Conservation (phyloP, 2,888 invertebrate species). For the Dasysyrphus tricinctus region DNA sequence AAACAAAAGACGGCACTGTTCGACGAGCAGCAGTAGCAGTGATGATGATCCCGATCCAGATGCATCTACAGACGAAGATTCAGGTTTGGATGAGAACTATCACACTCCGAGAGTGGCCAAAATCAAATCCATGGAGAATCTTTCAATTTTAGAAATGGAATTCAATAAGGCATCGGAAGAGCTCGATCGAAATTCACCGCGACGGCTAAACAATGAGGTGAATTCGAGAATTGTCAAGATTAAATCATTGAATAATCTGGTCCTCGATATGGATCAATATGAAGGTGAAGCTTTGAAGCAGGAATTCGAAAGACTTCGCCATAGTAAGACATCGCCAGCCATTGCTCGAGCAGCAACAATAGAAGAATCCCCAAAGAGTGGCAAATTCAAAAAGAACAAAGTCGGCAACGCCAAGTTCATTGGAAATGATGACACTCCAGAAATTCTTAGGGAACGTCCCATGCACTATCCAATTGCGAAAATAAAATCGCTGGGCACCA, state of each 20-base stretch:
- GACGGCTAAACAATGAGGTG: conserved; percentile 80
- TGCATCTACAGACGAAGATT: conserved; percentile 80
- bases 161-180: conserved; percentile 82
- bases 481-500: conserved; percentile 83
- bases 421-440: conserved; percentile 81
- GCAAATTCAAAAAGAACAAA: conserved; percentile 81
- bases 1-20: conserved; percentile 77
- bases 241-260: conserved; percentile 82
- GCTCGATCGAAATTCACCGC: conserved; percentile 82
- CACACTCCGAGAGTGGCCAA: conserved; percentile 82
- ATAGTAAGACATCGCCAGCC: conserved; percentile 73
- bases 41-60: conserved; percentile 76
- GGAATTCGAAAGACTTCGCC: conserved; percentile 80
- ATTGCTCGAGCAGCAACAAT: conserved; percentile 17
- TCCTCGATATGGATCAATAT: conserved; percentile 79
- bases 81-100: conserved; percentile 82
- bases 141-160: conserved; percentile 82
- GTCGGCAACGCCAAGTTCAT: conserved; percentile 83
- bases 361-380: conserved; percentile 78
- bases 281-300: conserved; percentile 80
- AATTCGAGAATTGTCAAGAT: conserved; percentile 81
- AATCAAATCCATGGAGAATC: conserved; percentile 83
- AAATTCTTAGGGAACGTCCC: conserved; percentile 46
- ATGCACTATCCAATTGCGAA: conserved; percentile 82
- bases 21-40: conserved; percentile 76